Percentiles rank a stretch among this genome's conserved stretches.
These are phyloP conservation scores for Trachelus troglodyta DNA, from an alignment of 2,888 invertebrate species.

Conservation along the genomic window DNA sequence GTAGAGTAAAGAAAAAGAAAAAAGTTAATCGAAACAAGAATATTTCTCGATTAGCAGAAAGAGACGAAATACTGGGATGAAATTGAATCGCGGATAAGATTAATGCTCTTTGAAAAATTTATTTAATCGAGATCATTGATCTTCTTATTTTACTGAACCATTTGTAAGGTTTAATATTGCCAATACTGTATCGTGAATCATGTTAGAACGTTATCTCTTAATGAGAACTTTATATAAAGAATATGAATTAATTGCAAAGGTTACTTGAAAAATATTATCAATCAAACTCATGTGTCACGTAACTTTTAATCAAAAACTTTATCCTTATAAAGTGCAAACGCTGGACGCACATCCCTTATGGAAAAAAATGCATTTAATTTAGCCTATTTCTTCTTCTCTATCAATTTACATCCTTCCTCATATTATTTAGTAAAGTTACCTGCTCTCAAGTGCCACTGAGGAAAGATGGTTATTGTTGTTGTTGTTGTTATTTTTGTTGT, in stretches of 20 bases:
- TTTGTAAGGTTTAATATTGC: not conserved
- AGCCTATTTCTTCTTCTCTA: not conserved
- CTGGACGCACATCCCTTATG: not conserved
- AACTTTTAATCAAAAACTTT: not conserved
- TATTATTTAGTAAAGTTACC: not conserved
- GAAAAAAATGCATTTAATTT: not conserved
- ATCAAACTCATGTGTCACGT: not conserved
- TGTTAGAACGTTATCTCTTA: not conserved
- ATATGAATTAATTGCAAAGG: not conserved
- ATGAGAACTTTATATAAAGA: not conserved
- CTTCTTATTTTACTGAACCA: not conserved
- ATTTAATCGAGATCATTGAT: not conserved
- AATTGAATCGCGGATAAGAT: not conserved
- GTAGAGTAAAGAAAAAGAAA: conserved; percentile 1
- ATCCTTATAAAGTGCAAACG: not conserved
- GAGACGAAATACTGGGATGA: not conserved
- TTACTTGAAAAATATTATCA: not conserved
- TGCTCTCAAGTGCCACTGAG: not conserved
- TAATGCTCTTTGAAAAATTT: not conserved
- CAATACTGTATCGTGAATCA: not conserved
- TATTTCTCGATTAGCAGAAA: no score
- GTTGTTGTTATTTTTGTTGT: not conserved
- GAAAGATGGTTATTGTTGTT: not conserved
- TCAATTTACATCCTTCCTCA: not conserved
- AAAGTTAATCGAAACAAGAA: no score